phyloP scores from a whole-genome alignment of 2,888 invertebrate genomes.

The Hypolimnas misippus region DNA sequence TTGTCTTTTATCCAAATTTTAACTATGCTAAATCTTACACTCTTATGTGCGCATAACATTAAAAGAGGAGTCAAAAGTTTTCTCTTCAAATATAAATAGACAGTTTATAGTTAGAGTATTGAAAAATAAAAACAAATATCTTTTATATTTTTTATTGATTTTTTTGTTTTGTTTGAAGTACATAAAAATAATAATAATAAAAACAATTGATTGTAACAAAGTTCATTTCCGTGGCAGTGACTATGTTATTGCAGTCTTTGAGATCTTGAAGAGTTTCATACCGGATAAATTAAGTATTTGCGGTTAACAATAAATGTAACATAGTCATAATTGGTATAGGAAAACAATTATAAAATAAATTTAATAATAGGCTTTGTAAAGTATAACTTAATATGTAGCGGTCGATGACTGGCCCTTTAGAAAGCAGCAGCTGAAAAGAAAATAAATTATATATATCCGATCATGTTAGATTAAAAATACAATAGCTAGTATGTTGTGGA shows the following conservation, averaged over 20 bases:
- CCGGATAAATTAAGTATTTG: slow-evolving; percentile 24
- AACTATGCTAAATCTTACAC: too few species aligned
- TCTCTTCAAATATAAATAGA: too few species aligned
- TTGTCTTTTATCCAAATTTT: too few species aligned
- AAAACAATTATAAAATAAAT: slow-evolving; percentile 59
- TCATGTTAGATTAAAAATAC: too few species aligned
- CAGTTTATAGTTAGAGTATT: too few species aligned
- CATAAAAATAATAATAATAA: slow-evolving; percentile 74
- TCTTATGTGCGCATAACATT: too few species aligned
- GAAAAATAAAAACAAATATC: slow-evolving; percentile 37
- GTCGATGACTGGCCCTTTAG: slow-evolving; percentile 71
- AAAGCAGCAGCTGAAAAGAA: slow-evolving; percentile 80
- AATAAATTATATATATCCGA: slow-evolving; percentile 35
- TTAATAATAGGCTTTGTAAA: slow-evolving; percentile 43
- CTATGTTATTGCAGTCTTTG: slow-evolving; percentile 80
- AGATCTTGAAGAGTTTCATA: slow-evolving; percentile 56
- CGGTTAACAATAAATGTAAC: slow-evolving; percentile 48
- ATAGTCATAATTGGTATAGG: slow-evolving; percentile 72
- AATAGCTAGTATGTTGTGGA: not conserved
- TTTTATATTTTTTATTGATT: slow-evolving; percentile 70
- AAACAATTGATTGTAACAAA: slow-evolving; percentile 72
- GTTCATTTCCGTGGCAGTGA: slow-evolving; percentile 72
- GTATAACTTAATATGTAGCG: slow-evolving; percentile 58
- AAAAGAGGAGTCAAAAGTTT: too few species aligned
- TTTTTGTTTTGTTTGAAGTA: slow-evolving; percentile 71